Percentiles rank a stretch among this genome's conserved stretches.
Conservation (phyloP, 2,888 invertebrate genomes). For the Idaea biselata region DNA sequence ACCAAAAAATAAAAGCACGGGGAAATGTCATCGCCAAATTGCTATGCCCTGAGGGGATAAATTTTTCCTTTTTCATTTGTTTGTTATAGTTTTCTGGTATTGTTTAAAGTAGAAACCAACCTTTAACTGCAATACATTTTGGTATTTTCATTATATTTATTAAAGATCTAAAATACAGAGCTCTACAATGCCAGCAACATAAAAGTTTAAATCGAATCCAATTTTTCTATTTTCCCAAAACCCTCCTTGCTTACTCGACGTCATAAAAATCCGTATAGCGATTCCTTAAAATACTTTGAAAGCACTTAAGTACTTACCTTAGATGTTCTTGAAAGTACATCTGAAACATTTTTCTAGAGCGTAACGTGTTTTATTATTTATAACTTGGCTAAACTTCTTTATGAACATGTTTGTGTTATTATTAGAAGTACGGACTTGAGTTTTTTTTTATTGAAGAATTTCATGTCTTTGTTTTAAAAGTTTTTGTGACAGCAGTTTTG, state of each 20-base stretch:
- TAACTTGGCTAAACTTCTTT: slow-evolving; percentile 20
- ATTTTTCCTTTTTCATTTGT: neutral
- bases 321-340: slow-evolving; percentile 28
- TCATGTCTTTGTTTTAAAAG: too few species aligned
- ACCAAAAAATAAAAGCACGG: neutral
- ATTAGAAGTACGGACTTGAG: too few species aligned
- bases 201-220: slow-evolving; percentile 20
- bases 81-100: neutral
- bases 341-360: slow-evolving; percentile 28
- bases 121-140: neutral
- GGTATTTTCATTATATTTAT: too few species aligned
- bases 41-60: neutral
- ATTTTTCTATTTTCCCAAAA: slow-evolving; percentile 27
- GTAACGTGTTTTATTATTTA: slow-evolving; percentile 28
- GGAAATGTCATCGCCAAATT: neutral
- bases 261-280: slow-evolving; percentile 38
- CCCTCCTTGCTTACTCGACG: slow-evolving; percentile 27
- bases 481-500: too few species aligned
- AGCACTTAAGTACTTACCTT: slow-evolving; percentile 37
- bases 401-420: slow-evolving; percentile 1
- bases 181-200: neutral
- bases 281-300: slow-evolving; percentile 39
- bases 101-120: neutral
- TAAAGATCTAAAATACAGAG: neutral
- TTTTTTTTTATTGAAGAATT: too few species aligned